Percentiles rank a stretch among this genome's conserved stretches.
These are phyloP conservation scores for Marasmarcha lunaedactyla DNA, from an alignment of 2,888 invertebrate genomes.

Conservation along the genomic window DNA sequence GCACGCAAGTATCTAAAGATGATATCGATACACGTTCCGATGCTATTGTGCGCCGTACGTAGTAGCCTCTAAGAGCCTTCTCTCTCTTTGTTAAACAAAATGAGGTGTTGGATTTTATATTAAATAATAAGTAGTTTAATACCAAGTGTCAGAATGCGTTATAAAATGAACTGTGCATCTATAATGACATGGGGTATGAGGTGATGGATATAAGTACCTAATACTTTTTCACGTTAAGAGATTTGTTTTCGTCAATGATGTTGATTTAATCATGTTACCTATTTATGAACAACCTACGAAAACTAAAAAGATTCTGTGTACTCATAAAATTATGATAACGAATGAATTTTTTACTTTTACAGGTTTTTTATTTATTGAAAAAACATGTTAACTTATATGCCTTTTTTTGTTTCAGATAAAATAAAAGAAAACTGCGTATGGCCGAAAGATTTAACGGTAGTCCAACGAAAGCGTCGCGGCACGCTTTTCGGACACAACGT, in stretches of 20 bases:
- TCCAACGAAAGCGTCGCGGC: slow-evolving; percentile 56
- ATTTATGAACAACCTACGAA: too few relatives aligned
- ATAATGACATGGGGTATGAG: background rate
- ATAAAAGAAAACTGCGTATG: slow-evolving; percentile 55
- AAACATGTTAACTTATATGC: too few relatives aligned
- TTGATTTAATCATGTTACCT: slow-evolving; percentile 3
- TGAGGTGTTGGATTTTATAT: slow-evolving; percentile 67
- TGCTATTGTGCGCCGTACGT: slow-evolving; percentile 51
- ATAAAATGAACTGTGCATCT: background rate
- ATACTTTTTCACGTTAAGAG: too few relatives aligned
- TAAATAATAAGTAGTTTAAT: slow-evolving; percentile 61
- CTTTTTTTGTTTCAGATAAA: slow-evolving; percentile 53
- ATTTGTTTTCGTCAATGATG: background rate
- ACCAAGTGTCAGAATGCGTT: slow-evolving; percentile 9
- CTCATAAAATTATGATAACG: too few relatives aligned
- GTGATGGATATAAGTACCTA: too few relatives aligned
- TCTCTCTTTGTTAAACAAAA: slow-evolving; percentile 65
- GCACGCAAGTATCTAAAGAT: slow-evolving; percentile 36
- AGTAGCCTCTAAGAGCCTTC: slow-evolving; percentile 59
- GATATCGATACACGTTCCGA: slow-evolving; percentile 55
- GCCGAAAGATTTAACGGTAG: slow-evolving; percentile 49
- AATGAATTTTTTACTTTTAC: too few relatives aligned
- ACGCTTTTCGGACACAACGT: slow-evolving; percentile 51
- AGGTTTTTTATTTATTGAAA: too few relatives aligned
- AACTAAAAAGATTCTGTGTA: background rate